A percentile compares a stretch with the other conserved stretches of the same genome.
Evolutionary conservation across 2,113 vertebrate species (phyloP).

Genomic region (Albula glossodonta): DNA sequence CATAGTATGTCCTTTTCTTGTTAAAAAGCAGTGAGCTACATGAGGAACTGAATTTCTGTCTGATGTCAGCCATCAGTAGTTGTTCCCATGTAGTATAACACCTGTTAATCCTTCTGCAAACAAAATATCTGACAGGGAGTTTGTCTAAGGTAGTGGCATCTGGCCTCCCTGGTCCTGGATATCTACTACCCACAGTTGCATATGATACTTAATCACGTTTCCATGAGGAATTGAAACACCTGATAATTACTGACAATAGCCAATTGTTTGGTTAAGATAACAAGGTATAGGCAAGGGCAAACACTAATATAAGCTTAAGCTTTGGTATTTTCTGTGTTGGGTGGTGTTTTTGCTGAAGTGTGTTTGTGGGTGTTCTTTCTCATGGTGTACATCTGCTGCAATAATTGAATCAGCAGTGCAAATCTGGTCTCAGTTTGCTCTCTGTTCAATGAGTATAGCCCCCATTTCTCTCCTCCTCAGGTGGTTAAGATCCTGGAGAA

Average conservation of each 20-base stretch:
- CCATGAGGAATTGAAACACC: too few species aligned
- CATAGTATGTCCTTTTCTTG: background rate
- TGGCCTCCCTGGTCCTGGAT: too few species aligned
- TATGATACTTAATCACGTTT: too few species aligned
- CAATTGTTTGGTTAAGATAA: background rate
- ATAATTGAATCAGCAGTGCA: background rate
- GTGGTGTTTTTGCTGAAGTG: background rate
- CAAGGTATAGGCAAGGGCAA: background rate
- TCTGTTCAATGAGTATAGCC: background rate
- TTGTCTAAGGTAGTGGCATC: background rate
- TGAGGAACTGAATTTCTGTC: background rate
- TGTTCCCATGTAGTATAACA: background rate
- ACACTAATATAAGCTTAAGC: background rate
- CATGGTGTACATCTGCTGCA: background rate
- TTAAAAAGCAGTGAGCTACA: background rate
- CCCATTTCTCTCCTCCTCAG: conserved; percentile 55
- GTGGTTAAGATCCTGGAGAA: conserved; percentile 92
- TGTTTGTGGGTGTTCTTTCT: background rate
- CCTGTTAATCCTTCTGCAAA: background rate
- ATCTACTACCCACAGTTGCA: too few species aligned
- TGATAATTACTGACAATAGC: too few species aligned
- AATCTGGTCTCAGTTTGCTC: background rate
- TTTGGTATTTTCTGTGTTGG: background rate
- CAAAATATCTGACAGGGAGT: background rate
- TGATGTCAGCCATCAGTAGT: background rate